These are phyloP conservation scores for Clitarchus hookeri DNA, from an alignment of 2,888 invertebrate genomes.

Conservation along the genomic window DNA sequence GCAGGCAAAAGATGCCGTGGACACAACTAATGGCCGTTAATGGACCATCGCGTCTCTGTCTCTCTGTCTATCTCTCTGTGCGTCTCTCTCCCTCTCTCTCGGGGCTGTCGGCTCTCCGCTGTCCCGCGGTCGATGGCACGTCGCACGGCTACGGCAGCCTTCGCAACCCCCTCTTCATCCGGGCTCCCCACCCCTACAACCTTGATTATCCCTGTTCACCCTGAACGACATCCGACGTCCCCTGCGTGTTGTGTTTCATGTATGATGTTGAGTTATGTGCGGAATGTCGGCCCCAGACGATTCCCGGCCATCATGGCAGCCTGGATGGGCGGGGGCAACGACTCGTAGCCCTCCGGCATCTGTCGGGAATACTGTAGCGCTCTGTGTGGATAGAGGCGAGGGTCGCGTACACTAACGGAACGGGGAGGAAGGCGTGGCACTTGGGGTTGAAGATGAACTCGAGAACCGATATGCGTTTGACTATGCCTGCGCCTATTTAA, in stretches of 20 bases:
- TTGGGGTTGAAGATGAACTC: no score
- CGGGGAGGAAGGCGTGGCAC: no score
- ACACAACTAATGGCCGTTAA: slow-evolving; percentile 34
- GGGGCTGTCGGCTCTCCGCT: no score
- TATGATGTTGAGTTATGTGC: slow-evolving; percentile 6
- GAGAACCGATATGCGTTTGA: no score
- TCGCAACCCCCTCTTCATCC: neutral
- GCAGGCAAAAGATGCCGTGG: neutral
- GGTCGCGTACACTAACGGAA: no score
- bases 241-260: neutral
- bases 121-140: no score
- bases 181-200: neutral
- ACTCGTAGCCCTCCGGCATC: neutral
- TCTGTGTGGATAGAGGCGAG: neutral
- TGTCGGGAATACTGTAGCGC: neutral
- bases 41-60: slow-evolving; percentile 30
- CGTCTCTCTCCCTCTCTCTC: no score
- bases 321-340: neutral
- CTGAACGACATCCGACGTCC: neutral
- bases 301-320: neutral
- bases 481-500: no score
- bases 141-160: neutral
- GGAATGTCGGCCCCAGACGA: neutral
- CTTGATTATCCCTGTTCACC: neutral
- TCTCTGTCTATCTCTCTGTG: neutral